phyloP scores from a whole-genome alignment of 2,888 invertebrate species.

The Congeria kusceri region DNA sequence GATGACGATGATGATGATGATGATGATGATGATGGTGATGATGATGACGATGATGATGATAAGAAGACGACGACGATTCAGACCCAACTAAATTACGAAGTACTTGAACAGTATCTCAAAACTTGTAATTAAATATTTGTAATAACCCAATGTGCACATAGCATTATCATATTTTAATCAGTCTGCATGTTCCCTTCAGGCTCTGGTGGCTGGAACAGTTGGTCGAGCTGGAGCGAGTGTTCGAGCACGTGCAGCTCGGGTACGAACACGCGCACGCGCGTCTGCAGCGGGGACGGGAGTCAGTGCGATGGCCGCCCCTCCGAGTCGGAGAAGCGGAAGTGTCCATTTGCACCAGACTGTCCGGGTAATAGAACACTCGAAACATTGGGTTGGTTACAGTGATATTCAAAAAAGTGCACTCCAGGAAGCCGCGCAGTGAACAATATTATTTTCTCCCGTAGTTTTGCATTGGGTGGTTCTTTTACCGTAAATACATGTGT shows the following conservation, averaged over 20 bases:
- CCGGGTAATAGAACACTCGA: background rate
- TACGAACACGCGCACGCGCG: background rate
- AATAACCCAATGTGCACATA: no score
- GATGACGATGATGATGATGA: background rate
- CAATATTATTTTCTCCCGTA: no score
- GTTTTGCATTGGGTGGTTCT: no score
- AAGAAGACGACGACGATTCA: background rate
- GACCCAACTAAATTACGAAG: no score
- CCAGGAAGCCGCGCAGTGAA: no score
- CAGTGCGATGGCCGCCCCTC: background rate
- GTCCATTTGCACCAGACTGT: background rate
- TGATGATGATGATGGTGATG: background rate
- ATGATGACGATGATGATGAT: slow-evolving; percentile 1
- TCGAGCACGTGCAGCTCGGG: slow-evolving; percentile 9
- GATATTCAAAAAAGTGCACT: no score
- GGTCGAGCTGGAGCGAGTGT: slow-evolving; percentile 21
- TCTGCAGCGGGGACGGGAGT: background rate
- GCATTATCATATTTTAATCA: no score
- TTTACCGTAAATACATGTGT: no score
- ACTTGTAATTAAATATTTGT: no score
- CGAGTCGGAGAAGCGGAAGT: background rate
- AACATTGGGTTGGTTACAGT: no score
- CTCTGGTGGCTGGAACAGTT: slow-evolving; percentile 11
- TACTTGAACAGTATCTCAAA: no score
- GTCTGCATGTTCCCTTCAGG: background rate